Percentiles rank a stretch among this genome's conserved stretches.
phyloP scores from a whole-genome alignment of 92 coral and sea anemone species.

The Zoanthus sansibaricus region DNA sequence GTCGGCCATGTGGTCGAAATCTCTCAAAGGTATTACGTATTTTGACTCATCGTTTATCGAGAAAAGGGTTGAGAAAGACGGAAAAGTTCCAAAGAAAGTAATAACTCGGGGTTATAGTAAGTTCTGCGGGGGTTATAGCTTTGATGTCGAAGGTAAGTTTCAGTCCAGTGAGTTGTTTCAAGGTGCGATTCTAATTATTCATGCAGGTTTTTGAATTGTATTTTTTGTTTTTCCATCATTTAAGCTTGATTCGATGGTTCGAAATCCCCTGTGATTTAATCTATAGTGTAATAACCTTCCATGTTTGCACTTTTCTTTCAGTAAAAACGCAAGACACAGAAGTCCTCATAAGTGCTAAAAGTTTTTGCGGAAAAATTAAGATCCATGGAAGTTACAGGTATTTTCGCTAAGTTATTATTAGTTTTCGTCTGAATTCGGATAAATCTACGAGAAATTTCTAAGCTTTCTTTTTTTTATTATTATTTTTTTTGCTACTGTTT shows the following conservation, averaged over 20 bases:
- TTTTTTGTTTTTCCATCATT: neutral
- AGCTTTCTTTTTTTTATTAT: neutral
- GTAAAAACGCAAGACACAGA: neutral
- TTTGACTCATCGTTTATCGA: no score
- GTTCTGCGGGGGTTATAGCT: no score
- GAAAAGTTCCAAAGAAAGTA: no score
- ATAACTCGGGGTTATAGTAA: no score
- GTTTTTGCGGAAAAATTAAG: slow-evolving; percentile 40
- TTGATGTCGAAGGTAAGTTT: no score
- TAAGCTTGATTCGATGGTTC: slow-evolving; percentile 2
- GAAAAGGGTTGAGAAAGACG: no score
- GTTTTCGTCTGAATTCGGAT: neutral
- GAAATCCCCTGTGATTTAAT: slow-evolving; percentile 27
- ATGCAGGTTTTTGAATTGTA: neutral
- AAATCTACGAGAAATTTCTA: neutral
- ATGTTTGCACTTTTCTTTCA: slow-evolving; percentile 10
- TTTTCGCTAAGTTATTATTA: neutral
- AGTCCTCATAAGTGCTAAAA: slow-evolving; percentile 20
- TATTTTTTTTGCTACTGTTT: neutral
- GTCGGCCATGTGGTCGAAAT: no score
- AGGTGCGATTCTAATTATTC: slow-evolving; percentile 22
- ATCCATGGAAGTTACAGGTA: slow-evolving; percentile 53
- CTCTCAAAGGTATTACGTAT: no score
- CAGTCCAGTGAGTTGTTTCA: no score
- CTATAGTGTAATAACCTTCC: slow-evolving; percentile 44